Percentiles rank a stretch among this genome's conserved stretches.
These are phyloP conservation scores for Blennius ocellaris DNA, from an alignment of 2,113 vertebrate species.

Conservation along the genomic window DNA sequence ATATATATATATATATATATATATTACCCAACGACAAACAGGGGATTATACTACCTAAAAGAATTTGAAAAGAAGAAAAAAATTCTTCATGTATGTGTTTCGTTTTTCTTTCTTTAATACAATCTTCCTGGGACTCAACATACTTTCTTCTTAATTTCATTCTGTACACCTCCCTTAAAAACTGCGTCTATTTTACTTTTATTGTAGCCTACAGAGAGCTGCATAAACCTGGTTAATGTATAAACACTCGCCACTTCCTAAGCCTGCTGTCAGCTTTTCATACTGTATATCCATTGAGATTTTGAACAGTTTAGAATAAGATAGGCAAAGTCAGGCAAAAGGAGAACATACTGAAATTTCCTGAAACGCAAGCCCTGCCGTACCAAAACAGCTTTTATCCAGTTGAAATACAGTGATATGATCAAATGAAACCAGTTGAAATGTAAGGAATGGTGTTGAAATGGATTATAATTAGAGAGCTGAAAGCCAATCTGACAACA, in stretches of 20 bases:
- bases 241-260: constrained; percentile 1
- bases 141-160: constrained; percentile 5
- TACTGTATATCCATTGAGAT: background rate
- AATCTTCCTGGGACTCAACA: background rate
- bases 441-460: constrained; percentile 50
- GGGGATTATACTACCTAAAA: constrained; percentile 9
- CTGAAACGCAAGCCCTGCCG: constrained; percentile 21
- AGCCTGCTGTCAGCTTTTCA: background rate
- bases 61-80: background rate
- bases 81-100: background rate
- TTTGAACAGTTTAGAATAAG: background rate
- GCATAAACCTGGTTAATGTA: background rate
- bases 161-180: constrained; percentile 9
- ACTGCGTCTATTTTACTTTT: background rate
- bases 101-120: constrained; percentile 19
- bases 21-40: background rate
- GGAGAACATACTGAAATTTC: constrained; percentile 13
- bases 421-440: constrained; percentile 46
- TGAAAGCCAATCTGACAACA: constrained; percentile 63
- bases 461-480: constrained; percentile 68
- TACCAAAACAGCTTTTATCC: background rate
- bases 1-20: too few relatives aligned
- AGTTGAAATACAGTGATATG: constrained; percentile 10
- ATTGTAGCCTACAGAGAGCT: constrained; percentile 8
- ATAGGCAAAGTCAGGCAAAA: background rate